Conservation (phyloP, 2,113 vertebrate genomes). For the Propithecus coquereli region DNA sequence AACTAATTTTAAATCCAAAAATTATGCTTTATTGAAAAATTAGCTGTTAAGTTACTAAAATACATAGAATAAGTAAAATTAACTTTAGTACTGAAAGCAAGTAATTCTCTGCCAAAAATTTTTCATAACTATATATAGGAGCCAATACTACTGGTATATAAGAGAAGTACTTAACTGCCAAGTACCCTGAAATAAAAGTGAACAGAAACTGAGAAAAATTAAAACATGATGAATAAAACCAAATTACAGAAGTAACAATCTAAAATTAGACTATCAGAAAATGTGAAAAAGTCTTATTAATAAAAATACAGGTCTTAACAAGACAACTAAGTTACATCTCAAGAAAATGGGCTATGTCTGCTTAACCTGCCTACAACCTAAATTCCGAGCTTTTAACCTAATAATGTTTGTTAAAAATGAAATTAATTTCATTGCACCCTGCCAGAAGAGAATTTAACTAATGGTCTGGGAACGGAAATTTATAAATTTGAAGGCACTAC, state of each 20-base stretch:
- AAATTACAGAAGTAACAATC: not conserved
- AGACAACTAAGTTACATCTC: not conserved
- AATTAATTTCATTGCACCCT: not conserved
- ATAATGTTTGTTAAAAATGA: not conserved
- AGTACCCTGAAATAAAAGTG: not conserved
- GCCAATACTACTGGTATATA: not conserved
- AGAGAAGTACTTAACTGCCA: not conserved
- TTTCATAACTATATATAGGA: not conserved
- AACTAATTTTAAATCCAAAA: conserved; percentile 2
- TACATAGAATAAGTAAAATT: not conserved
- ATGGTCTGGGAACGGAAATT: not conserved
- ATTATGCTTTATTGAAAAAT: not conserved
- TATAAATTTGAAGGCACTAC: not conserved
- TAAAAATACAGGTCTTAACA: not conserved
- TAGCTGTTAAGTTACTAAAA: not conserved
- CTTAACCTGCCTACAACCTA: not conserved
- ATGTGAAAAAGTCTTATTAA: not conserved
- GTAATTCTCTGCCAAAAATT: not conserved
- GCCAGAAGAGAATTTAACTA: not conserved
- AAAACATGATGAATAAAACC: not conserved
- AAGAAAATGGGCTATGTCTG: not conserved
- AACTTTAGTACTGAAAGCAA: not conserved
- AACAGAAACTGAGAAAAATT: not conserved
- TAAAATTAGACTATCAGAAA: not conserved
- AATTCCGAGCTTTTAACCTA: not conserved